Base-by-base conservation (phyloP, 2,113 vertebrate species). In the Tragelaphus buxtoni region DNA sequence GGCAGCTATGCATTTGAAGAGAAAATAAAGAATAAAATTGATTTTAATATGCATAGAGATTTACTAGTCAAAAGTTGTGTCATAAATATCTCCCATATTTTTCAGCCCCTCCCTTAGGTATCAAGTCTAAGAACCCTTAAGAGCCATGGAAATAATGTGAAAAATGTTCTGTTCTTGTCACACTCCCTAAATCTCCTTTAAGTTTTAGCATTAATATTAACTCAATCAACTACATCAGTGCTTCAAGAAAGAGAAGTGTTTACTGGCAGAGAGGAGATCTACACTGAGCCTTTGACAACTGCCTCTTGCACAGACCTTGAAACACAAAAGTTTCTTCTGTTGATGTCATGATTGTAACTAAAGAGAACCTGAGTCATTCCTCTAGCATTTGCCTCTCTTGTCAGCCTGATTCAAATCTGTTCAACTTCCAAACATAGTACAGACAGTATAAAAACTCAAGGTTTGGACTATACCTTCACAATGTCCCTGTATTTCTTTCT, bases 341-440 rank as follows among this genome's bases (percentile, higher is more conserved):
- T n/a, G n/a, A n/a, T n/a, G n/a, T n/a, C n/a, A n/a, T n/a, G n/a
- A n/a, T n/a, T n/a, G 12, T 26, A 91, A 89, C 17, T 82, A 47
- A 97, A 26, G 8, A 90, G 55, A 90, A 83, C 12, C 65, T 94
- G 9, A 92, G n/a, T 53, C 76, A 95, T 65, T 85, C 96, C 88
- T 89, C 58, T 49, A 24, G 30, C 28, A 85, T 95, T 87, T 91
- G 56, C 32, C 55, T 92, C 60, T 94, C 74, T 56, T 91, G 63
- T 20, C 83, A 95, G 49, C 7, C 63, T 89, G 16, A 65, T 74
- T 84, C 61, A 74, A 87, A 95, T 77, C 49, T 92, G 51, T 69
- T 85, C 45, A 55, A 42, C 22, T 87, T 94, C 14, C 49, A 92
- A 32, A 45, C 4, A 51, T n/a, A 61, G 5, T 81, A 22, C 12